Conservation (phyloP, 2,113 vertebrate genomes). For the Diglossa brunneiventris region DNA sequence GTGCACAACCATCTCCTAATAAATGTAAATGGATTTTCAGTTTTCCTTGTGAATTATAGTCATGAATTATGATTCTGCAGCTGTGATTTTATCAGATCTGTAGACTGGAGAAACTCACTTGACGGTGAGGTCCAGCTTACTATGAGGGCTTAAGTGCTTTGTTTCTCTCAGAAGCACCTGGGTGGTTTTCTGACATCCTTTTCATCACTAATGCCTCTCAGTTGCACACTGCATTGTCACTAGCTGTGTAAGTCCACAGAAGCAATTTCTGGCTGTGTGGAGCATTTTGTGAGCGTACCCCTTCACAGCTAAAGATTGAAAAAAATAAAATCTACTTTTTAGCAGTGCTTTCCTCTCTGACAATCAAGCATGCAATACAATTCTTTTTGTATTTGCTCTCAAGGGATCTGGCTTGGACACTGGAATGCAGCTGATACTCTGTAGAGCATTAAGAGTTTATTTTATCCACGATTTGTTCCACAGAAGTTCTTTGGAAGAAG, state of each 20-base stretch:
- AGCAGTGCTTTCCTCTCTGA: neutral
- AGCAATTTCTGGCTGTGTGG: neutral
- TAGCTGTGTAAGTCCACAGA: neutral
- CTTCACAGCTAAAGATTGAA: neutral
- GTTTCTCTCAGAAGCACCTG: neutral
- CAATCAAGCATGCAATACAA: neutral
- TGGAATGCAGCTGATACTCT: slow-evolving; percentile 13
- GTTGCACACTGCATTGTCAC: neutral
- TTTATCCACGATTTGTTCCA: neutral
- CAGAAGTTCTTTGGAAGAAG: slow-evolving; percentile 29
- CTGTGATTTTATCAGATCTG: neutral
- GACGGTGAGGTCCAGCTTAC: neutral
- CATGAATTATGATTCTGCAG: slow-evolving; percentile 6
- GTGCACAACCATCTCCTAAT: slow-evolving; percentile 61
- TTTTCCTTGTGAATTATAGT: slow-evolving; percentile 54
- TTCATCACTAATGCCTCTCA: neutral
- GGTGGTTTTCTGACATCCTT: neutral
- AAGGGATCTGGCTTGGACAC: neutral
- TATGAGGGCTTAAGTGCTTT: neutral
- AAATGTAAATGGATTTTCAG: slow-evolving; percentile 51
- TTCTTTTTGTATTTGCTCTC: neutral
- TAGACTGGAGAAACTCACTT: neutral
- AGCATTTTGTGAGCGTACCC: neutral
- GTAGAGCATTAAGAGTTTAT: neutral
- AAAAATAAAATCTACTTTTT: neutral